Evolutionary conservation across 2,888 invertebrate genomes (phyloP).

Genomic region (Apamea monoglypha): DNA sequence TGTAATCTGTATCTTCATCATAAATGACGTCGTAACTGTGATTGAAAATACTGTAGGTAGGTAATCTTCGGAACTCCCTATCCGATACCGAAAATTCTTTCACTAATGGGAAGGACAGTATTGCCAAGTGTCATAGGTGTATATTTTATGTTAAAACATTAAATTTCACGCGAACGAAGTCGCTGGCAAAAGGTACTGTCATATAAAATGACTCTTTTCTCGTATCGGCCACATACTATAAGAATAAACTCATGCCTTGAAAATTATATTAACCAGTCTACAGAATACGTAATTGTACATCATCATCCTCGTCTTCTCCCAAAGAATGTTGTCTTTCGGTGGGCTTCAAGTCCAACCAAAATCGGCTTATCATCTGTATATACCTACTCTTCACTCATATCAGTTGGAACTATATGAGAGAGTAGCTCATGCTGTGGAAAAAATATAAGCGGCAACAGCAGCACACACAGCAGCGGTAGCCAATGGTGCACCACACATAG

Average conservation of each 20-base stretch:
- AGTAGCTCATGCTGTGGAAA: background rate
- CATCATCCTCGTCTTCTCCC: too few species aligned
- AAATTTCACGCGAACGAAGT: too few species aligned
- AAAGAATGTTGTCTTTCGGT: background rate
- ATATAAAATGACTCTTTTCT: background rate
- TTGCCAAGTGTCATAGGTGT: too few species aligned
- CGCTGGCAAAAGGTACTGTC: too few species aligned
- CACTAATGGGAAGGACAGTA: too few species aligned
- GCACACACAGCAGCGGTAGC: too few species aligned
- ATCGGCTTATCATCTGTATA: background rate
- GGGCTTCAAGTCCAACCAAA: background rate
- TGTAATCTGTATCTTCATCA: too few species aligned
- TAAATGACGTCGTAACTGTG: background rate
- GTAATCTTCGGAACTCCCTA: too few species aligned
- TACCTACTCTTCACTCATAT: background rate
- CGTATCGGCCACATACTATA: too few species aligned
- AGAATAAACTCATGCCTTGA: background rate
- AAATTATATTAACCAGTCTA: background rate
- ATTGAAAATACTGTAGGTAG: background rate
- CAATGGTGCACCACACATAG: background rate
- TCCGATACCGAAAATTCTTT: too few species aligned
- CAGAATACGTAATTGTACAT: background rate
- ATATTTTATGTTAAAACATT: too few species aligned
- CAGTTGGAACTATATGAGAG: background rate
- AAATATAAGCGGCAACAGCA: background rate